Evolutionary conservation across 2,113 vertebrate species (phyloP).

Genomic region (Vidua macroura): DNA sequence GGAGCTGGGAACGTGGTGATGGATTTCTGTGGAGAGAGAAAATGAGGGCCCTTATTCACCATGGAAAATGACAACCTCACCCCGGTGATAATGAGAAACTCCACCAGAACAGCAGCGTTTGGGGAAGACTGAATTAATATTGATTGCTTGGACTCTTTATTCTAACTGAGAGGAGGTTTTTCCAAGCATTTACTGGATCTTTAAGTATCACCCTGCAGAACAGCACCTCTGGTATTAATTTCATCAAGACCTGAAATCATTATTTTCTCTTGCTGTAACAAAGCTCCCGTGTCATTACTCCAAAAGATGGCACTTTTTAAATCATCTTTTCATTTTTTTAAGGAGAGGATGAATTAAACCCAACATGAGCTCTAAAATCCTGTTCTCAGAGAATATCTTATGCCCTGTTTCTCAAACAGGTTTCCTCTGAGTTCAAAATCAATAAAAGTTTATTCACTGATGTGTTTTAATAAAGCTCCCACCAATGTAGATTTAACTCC

Average conservation of each 20-base stretch:
- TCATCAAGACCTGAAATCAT: neutral
- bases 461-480: neutral
- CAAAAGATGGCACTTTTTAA: neutral
- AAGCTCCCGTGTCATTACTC: neutral
- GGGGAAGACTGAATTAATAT: constrained; percentile 9
- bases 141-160: constrained; percentile 4
- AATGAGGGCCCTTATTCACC: neutral
- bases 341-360: neutral
- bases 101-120: neutral
- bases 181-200: neutral
- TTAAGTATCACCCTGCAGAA: neutral
- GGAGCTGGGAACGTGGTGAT: neutral
- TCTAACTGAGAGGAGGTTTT: neutral
- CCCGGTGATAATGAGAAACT: neutral
- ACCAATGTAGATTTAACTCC: neutral
- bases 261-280: neutral
- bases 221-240: neutral
- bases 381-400: neutral
- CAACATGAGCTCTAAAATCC: neutral
- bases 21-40: neutral
- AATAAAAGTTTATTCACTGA: neutral
- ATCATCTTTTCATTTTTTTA: neutral
- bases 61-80: neutral
- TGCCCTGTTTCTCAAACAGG: neutral
- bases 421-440: neutral